Evolutionary conservation across 2,113 vertebrate genomes (phyloP).

Genomic region (Lamprotornis superbus): DNA sequence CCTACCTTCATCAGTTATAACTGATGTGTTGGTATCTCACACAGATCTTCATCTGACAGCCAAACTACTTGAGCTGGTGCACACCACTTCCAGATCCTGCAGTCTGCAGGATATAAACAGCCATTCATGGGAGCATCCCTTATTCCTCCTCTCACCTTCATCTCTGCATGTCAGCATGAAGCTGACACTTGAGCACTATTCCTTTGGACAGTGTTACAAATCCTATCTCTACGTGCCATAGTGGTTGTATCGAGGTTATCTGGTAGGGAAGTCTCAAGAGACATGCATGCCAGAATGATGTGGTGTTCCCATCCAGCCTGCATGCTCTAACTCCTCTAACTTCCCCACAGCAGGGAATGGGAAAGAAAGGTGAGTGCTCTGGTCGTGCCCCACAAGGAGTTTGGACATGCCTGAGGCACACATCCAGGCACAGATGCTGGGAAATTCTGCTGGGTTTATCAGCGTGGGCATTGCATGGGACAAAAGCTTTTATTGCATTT

Average conservation of each 20-base stretch:
- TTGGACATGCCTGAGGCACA: background rate
- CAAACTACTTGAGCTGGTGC: background rate
- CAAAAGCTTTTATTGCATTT: background rate
- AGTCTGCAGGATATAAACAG: background rate
- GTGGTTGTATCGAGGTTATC: background rate
- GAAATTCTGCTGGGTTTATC: background rate
- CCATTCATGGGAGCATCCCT: background rate
- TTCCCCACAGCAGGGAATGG: background rate
- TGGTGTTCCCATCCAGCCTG: background rate
- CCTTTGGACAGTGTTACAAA: background rate
- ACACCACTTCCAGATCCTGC: background rate
- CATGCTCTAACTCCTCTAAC: fast-evolving
- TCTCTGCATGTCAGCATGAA: background rate
- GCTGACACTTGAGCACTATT: background rate
- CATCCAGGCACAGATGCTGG: background rate
- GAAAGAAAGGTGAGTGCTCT: background rate
- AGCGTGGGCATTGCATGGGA: fast-evolving
- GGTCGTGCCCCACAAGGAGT: background rate
- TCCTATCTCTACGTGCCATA: background rate
- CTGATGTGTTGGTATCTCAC: background rate
- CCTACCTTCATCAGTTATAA: background rate
- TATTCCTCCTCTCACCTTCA: background rate
- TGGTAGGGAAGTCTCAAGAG: background rate
- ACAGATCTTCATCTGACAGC: constrained; percentile 1
- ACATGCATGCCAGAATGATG: background rate